Conservation (phyloP, 2,888 invertebrate species). For the Cynaeus angustus region DNA sequence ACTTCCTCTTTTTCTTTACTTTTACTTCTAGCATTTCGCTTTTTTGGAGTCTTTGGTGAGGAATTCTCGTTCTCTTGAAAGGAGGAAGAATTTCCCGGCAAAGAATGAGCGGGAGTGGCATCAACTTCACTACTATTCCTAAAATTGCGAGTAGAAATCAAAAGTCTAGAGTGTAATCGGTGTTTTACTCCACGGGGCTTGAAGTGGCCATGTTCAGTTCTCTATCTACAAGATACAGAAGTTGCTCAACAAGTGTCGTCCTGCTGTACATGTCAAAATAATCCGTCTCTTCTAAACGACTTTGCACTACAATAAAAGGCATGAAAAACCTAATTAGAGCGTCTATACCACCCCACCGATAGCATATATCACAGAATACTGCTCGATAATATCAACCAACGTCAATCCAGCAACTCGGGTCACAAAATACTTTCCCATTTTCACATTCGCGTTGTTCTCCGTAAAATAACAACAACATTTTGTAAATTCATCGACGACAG, state of each 20-base stretch:
- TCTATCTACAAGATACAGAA: conserved; percentile 63
- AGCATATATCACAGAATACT: conserved; percentile 67
- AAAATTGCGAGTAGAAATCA: conserved; percentile 6
- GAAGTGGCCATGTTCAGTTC: conserved; percentile 50
- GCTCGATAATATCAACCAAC: conserved; percentile 66
- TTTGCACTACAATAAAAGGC: conserved; percentile 64
- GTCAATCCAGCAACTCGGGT: conserved; percentile 66
- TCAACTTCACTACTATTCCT: conserved; percentile 58
- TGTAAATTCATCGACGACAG: conserved; percentile 64
- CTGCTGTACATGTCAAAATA: conserved; percentile 62
- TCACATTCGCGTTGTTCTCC: conserved; percentile 55
- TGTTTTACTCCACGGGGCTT: conserved; percentile 48
- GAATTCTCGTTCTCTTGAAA: conserved; percentile 12
- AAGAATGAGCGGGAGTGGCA: conserved; percentile 59
- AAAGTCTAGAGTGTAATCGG: not conserved
- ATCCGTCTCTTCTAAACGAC: conserved; percentile 65
- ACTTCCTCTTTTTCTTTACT: conserved; percentile 22
- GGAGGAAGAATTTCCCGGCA: conserved; percentile 57
- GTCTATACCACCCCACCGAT: conserved; percentile 59
- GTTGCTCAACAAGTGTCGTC: conserved; percentile 61
- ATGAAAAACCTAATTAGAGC: not conserved
- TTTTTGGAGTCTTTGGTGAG: conserved; percentile 29
- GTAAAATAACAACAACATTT: conserved; percentile 61
- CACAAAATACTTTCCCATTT: conserved; percentile 63
- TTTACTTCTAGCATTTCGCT: not conserved